phyloP scores from a whole-genome alignment of 2,113 vertebrate genomes.

The Microtus pennsylvanicus region DNA sequence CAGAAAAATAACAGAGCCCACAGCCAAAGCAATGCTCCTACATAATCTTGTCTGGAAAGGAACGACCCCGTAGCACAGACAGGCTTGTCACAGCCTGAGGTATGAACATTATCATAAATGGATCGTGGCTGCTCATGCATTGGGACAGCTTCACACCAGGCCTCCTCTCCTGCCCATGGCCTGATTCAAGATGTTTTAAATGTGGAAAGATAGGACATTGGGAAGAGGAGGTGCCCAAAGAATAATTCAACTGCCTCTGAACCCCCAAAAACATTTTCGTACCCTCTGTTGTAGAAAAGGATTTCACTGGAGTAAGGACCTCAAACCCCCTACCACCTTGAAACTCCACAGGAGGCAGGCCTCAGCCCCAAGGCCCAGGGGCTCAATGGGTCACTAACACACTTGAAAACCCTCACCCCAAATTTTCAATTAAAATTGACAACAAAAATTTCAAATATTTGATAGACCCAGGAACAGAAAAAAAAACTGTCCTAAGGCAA shows the following conservation, averaged over 20 bases:
- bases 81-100: too few species aligned
- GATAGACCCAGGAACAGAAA: neutral
- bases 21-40: too few species aligned
- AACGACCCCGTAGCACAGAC: too few species aligned
- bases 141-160: too few species aligned
- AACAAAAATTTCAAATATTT: neutral
- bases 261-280: neutral
- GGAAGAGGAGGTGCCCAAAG: neutral
- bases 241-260: neutral
- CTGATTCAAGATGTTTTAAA: neutral
- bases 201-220: neutral
- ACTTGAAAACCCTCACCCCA: neutral
- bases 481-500: too few species aligned
- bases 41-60: too few species aligned
- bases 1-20: too few species aligned
- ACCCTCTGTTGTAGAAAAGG: too few species aligned
- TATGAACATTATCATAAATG: too few species aligned
- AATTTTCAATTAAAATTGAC: neutral
- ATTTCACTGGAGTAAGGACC: neutral
- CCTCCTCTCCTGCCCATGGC: too few species aligned
- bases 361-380: neutral
- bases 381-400: neutral
- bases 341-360: neutral
- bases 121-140: too few species aligned
- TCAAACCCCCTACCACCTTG: neutral